phyloP scores from a whole-genome alignment of 1,140 invertebrate species.

The Araneus ventricosus region DNA sequence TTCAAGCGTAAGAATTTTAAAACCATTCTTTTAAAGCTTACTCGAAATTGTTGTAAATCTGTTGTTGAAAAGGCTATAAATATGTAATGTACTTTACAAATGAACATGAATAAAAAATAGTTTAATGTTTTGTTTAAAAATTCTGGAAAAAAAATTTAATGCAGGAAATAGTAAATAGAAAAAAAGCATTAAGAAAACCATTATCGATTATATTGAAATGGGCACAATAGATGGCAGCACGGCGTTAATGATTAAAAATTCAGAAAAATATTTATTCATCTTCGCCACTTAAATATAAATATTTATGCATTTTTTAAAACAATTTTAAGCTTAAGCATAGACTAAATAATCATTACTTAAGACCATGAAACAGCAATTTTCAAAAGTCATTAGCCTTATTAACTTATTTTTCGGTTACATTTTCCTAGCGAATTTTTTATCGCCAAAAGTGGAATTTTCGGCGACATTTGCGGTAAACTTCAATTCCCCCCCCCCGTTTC shows the following conservation, averaged over 20 bases:
- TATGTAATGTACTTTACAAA: not conserved
- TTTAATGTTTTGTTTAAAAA: not conserved
- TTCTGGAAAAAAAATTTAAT: not conserved
- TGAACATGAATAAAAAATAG: not conserved
- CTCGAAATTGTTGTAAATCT: not conserved
- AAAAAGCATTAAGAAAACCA: not conserved
- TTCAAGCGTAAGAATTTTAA: not conserved
- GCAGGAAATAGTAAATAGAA: not conserved
- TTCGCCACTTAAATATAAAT: no score
- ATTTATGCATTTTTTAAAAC: no score
- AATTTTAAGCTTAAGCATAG: no score
- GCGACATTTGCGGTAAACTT: no score
- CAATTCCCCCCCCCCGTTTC: no score
- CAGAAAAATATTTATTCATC: no score
- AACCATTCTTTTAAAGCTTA: not conserved
- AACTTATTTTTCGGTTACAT: no score
- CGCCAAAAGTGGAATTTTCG: no score
- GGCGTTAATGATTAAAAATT: not conserved
- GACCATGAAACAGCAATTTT: no score
- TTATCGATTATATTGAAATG: not conserved
- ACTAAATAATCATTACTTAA: no score
- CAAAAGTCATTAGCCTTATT: no score
- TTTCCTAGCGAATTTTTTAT: no score
- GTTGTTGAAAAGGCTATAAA: not conserved
- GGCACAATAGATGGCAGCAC: not conserved